Evolutionary conservation across 2,797 vertebrate species (phyloP), one percentile per base, ranked within the genome.

Genomic region (Peromyscus nudipes): DNA sequence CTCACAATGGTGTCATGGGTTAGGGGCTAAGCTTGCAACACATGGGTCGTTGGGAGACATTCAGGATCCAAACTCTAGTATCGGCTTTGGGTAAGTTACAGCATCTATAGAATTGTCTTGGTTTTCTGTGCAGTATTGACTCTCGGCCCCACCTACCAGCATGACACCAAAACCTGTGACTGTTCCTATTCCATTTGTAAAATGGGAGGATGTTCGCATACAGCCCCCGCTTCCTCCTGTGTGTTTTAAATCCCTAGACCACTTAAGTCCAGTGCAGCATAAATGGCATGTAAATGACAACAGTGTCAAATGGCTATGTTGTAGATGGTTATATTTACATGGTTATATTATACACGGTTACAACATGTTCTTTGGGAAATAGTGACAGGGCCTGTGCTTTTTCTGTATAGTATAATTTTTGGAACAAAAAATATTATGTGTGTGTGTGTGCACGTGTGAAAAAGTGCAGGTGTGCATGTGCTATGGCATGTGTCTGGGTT

Each of bases 1-100:
- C 49, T 31, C 1, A 23, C 8, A 31, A 0, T 10, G 25, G 9
- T 73, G 9, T 40, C n/a, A 8, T 14, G 8, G 40, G 25, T 11
- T 34, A 10, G 31, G 29, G 60, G n/a, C 17, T n/a, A 14, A 37
- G 46, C 29, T 84, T 67, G 75, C 17, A 77, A 37, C 21, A 31
- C 43, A 23, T 4, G 0, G 6, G 29, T 6, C 31, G 37, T 77
- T 43, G 43, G 60, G 34, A 37, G 7, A 57, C 87, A 84, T 46
- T 69, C 13, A 57, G 37, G 29, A 76, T 67, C 60, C 60, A 90
- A 67, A 52, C 23, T 52, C 4, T 89, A 31, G 43, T 25, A 8
- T 65, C 17, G 23, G 25, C 31, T 43, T 46, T 4, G 52, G 76
- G 19, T 46, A 37, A 75, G n/a, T 77, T 88, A 55, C 85, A 60